Conservation (phyloP, 1,140 invertebrate species). For the Tachypleus tridentatus region DNA sequence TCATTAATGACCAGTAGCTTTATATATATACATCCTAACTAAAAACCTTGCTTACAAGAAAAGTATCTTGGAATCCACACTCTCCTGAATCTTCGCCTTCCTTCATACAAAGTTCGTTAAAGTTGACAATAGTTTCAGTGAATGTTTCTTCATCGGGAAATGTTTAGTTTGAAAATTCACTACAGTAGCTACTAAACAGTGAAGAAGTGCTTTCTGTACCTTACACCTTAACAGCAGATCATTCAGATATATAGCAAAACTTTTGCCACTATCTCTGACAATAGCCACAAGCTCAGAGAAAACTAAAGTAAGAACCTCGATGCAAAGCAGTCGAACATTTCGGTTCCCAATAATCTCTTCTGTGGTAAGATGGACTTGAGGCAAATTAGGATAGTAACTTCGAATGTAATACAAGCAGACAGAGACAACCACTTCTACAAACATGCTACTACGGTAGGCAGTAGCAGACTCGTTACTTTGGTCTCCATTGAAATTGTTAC, state of each 20-base stretch:
- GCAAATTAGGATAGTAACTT: constrained; percentile 63
- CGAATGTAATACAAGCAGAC: constrained; percentile 66
- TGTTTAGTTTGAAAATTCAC: constrained; percentile 41
- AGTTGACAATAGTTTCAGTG: constrained; percentile 68
- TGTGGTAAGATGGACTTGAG: constrained; percentile 47
- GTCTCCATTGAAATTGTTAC: constrained; percentile 61
- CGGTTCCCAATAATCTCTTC: constrained; percentile 64
- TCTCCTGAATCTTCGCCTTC: neutral
- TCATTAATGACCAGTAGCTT: no score
- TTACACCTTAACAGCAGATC: constrained; percentile 70
- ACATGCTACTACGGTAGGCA: constrained; percentile 57
- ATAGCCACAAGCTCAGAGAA: constrained; percentile 64
- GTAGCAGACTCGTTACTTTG: constrained; percentile 39
- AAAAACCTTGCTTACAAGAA: constrained; percentile 8
- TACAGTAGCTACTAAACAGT: constrained; percentile 68
- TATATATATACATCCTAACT: no score
- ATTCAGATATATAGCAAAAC: constrained; percentile 66
- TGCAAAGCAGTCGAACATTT: constrained; percentile 44
- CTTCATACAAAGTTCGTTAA: constrained; percentile 47
- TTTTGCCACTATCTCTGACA: constrained; percentile 65
- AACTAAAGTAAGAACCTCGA: constrained; percentile 63
- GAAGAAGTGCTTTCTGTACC: constrained; percentile 75
- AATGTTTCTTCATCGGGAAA: constrained; percentile 34
- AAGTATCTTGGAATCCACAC: constrained; percentile 21
- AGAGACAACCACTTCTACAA: constrained; percentile 65